phyloP scores from a whole-genome alignment of 2,113 vertebrate species.

The Channa argus region DNA sequence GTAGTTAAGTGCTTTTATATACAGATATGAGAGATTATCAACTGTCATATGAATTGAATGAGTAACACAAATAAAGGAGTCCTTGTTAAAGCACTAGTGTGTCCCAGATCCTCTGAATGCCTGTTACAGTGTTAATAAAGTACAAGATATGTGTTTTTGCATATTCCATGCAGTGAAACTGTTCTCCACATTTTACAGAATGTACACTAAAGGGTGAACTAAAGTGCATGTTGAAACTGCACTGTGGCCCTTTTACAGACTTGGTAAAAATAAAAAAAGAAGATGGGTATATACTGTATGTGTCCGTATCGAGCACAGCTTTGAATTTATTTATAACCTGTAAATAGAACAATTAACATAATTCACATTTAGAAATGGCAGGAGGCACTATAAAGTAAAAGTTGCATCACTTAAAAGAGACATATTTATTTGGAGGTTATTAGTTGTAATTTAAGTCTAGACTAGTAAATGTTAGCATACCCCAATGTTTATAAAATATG shows the following conservation, averaged over 20 bases:
- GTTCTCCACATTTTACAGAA: slow-evolving; percentile 9
- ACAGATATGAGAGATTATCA: background rate
- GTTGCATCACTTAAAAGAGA: slow-evolving; percentile 26
- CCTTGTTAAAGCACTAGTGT: background rate
- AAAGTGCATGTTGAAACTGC: slow-evolving; percentile 32
- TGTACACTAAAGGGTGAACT: slow-evolving; percentile 25
- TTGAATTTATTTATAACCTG: slow-evolving; percentile 39
- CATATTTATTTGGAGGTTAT: too few species aligned
- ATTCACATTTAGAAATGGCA: slow-evolving; percentile 24
- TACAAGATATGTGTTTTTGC: slow-evolving; percentile 10
- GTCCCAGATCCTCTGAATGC: background rate
- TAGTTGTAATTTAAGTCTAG: too few species aligned
- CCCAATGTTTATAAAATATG: too few species aligned
- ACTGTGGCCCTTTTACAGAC: slow-evolving; percentile 34
- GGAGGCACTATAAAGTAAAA: slow-evolving; percentile 15
- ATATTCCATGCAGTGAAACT: slow-evolving; percentile 27
- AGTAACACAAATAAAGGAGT: background rate
- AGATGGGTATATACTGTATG: slow-evolving; percentile 13
- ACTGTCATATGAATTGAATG: slow-evolving; percentile 3
- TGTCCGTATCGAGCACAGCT: slow-evolving; percentile 36
- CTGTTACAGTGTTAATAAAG: background rate
- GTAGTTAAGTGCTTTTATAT: slow-evolving; percentile 2
- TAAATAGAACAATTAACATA: slow-evolving; percentile 27
- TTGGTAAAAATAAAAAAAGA: background rate
- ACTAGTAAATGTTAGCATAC: too few species aligned